phyloP scores from a whole-genome alignment of 53 echinoderm and acorn worm species.

The Henricia sp. region DNA sequence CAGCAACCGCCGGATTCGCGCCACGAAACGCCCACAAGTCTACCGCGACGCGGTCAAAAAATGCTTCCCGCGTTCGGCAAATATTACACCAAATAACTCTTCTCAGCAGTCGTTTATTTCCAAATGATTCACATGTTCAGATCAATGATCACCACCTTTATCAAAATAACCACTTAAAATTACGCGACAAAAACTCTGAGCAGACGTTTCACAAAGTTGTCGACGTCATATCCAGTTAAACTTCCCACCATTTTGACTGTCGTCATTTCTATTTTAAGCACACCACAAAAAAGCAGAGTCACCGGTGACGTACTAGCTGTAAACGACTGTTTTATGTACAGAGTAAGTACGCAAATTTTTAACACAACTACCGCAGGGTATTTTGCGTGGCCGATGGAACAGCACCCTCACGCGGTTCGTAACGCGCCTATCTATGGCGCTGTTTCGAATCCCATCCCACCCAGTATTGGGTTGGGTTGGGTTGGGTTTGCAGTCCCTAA shows the following conservation, averaged over 20 bases:
- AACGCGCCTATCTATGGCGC: too few relatives aligned
- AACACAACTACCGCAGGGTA: neutral
- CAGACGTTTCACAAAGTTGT: constrained; percentile 1
- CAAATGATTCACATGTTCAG: neutral
- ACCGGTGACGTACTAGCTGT: neutral
- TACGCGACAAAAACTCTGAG: neutral
- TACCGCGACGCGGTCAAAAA: neutral
- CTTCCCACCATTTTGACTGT: neutral
- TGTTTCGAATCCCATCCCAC: too few relatives aligned
- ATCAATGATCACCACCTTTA: neutral
- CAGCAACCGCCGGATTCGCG: too few relatives aligned
- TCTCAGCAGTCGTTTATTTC: neutral
- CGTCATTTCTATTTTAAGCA: neutral
- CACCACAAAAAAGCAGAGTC: neutral
- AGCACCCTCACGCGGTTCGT: neutral
- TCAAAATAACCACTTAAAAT: neutral
- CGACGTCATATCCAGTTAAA: neutral
- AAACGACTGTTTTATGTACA: neutral
- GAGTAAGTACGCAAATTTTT: neutral
- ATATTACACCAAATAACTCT: constrained; percentile 11
- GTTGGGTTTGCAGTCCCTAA: neutral
- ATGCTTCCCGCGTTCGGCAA: constrained; percentile 2
- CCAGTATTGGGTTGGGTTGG: too few relatives aligned
- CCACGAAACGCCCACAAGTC: too few relatives aligned
- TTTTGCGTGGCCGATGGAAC: neutral